These are phyloP conservation scores for Pteropus rufus DNA, from an alignment of 2,797 vertebrate species.

Conservation along the genomic window DNA sequence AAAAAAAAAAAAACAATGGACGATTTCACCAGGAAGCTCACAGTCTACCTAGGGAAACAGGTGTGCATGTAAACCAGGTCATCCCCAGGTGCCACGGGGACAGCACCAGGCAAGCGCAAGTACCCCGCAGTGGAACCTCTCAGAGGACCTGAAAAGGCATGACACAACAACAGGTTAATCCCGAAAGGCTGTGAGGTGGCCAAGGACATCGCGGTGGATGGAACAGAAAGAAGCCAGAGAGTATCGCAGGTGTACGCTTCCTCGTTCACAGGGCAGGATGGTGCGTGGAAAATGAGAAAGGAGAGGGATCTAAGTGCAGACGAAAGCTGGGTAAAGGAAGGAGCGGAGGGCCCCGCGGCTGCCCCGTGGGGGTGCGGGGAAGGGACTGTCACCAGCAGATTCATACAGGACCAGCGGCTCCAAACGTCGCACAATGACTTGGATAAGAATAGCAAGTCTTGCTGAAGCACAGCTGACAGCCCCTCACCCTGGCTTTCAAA, in stretches of 20 bases:
- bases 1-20: neutral
- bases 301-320: too few species aligned
- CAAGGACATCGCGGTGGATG: too few species aligned
- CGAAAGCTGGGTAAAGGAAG: neutral
- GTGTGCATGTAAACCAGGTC: neutral
- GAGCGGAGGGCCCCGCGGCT: fast-evolving
- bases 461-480: neutral
- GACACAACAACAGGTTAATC: fast-evolving
- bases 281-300: neutral
- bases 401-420: fast-evolving
- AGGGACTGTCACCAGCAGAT: neutral
- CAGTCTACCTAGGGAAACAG: neutral
- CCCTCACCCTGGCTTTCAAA: neutral
- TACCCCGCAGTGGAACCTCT: neutral
- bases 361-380: fast-evolving
- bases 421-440: neutral
- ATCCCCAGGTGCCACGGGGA: fast-evolving
- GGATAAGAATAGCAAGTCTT: neutral
- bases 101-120: neutral
- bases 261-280: neutral
- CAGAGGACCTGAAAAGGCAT: neutral
- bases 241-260: neutral
- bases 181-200: neutral
- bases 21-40: neutral
- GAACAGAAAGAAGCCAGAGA: neutral